phyloP scores from a whole-genome alignment of 1,140 invertebrate species.

The Harlomillsia oculata region DNA sequence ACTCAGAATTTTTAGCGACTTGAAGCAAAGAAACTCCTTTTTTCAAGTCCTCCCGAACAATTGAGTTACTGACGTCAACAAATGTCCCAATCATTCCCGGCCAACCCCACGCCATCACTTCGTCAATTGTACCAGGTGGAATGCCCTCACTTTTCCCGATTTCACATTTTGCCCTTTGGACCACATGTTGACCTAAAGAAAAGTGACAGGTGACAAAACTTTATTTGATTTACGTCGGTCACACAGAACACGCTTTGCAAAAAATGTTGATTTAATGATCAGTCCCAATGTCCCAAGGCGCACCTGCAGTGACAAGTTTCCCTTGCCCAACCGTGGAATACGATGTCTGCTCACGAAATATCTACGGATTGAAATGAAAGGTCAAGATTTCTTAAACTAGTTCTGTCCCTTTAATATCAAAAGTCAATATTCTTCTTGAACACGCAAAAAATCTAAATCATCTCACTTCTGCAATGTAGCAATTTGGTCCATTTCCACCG shows the following conservation, averaged over 20 bases:
- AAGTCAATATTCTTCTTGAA: background rate
- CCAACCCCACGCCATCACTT: slow-evolving; percentile 27
- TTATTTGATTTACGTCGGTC: too few species aligned
- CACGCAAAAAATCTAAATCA: background rate
- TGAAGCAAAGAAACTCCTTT: slow-evolving; percentile 22
- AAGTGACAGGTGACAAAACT: too few species aligned
- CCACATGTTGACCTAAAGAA: slow-evolving; percentile 28
- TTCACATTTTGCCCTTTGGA: slow-evolving; percentile 23
- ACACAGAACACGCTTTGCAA: too few species aligned
- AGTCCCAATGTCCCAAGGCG: too few species aligned
- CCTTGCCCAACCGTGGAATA: slow-evolving; percentile 15
- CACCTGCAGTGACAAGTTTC: slow-evolving; percentile 12
- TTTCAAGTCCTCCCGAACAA: too few species aligned
- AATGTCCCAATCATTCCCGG: slow-evolving; percentile 30
- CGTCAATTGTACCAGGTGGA: slow-evolving; percentile 17
- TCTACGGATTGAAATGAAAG: slow-evolving; percentile 11
- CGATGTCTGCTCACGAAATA: slow-evolving; percentile 10
- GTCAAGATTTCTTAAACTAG: background rate
- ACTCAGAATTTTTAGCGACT: slow-evolving; percentile 23
- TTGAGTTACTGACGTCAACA: slow-evolving; percentile 22
- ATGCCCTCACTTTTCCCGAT: slow-evolving; percentile 6
- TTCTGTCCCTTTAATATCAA: background rate
- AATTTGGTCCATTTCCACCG: slow-evolving; percentile 24
- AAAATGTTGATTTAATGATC: too few species aligned
- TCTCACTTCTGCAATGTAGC: slow-evolving; percentile 29